Evolutionary conservation across 2,888 invertebrate species (phyloP).

Genomic region (Leptopilina myrica): DNA sequence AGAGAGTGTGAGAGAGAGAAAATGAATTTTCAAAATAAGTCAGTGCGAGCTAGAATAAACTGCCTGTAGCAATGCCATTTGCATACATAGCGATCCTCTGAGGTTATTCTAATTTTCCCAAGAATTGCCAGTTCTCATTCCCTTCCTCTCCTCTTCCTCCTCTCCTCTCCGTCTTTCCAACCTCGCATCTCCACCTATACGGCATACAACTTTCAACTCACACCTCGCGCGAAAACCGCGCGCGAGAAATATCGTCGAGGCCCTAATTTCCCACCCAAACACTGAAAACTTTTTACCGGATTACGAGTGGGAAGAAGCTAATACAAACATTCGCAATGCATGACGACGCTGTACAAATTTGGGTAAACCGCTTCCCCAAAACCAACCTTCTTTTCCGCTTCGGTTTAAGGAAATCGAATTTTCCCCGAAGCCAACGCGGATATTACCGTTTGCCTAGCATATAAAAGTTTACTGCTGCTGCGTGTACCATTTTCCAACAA

Average conservation of each 20-base stretch:
- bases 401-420: slow-evolving; percentile 36
- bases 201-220: neutral
- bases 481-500: slow-evolving; percentile 47
- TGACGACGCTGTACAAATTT: slow-evolving; percentile 18
- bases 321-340: slow-evolving; percentile 31
- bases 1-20: slow-evolving; percentile 7
- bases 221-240: neutral
- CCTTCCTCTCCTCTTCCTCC: neutral
- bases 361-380: slow-evolving; percentile 19
- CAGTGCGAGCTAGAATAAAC: slow-evolving; percentile 30
- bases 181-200: too few species aligned
- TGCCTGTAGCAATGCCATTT: slow-evolving; percentile 37
- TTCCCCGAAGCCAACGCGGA: slow-evolving; percentile 1
- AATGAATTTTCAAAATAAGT: slow-evolving; percentile 37
- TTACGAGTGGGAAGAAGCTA: slow-evolving; percentile 31
- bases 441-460: slow-evolving; percentile 47
- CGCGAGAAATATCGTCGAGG: slow-evolving; percentile 40
- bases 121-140: slow-evolving; percentile 40
- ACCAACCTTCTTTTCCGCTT: slow-evolving; percentile 21
- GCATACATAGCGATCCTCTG: slow-evolving; percentile 43
- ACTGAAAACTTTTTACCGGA: slow-evolving; percentile 42
- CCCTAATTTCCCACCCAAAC: slow-evolving; percentile 42
- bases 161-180: too few species aligned
- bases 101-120: slow-evolving; percentile 42
- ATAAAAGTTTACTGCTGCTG: slow-evolving; percentile 54